Evolutionary conservation across 1,140 invertebrate species (phyloP).

Genomic region (Oreohelix idahoensis): DNA sequence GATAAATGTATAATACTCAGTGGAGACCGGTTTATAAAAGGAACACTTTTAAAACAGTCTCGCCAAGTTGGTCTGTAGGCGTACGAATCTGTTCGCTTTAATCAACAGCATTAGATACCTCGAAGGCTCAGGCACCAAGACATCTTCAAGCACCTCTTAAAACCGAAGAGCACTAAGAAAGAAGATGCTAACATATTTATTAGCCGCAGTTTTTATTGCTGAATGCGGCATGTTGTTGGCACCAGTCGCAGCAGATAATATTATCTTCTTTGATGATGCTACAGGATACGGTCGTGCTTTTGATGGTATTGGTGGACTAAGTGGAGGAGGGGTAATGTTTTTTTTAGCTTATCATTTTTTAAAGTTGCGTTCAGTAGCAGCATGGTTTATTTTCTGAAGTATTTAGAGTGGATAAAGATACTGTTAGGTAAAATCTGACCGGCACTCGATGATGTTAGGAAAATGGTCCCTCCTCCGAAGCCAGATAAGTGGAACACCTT

Average conservation of each 20-base stretch:
- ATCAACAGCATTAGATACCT: not conserved
- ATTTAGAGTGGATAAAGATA: too few relatives aligned
- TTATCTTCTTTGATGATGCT: not conserved
- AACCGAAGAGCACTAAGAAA: not conserved
- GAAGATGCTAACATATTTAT: not conserved
- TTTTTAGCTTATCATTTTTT: too few relatives aligned
- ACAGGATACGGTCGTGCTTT: constrained; percentile 1
- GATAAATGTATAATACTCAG: not conserved
- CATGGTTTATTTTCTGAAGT: too few relatives aligned
- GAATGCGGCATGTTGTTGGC: not conserved
- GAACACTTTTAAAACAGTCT: not conserved
- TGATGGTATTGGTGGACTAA: constrained; percentile 37
- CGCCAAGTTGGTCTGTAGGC: not conserved
- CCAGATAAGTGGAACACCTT: too few relatives aligned
- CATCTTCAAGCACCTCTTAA: too few relatives aligned
- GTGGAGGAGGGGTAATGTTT: constrained; percentile 32
- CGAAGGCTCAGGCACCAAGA: too few relatives aligned
- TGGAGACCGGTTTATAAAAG: not conserved
- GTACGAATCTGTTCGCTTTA: not conserved
- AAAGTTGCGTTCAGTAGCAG: too few relatives aligned
- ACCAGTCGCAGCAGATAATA: not conserved
- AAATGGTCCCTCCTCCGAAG: too few relatives aligned
- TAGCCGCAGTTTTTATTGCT: not conserved
- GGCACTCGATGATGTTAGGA: too few relatives aligned
- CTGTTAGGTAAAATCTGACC: too few relatives aligned